Percentiles rank a stretch among this genome's conserved stretches.
Evolutionary conservation across 2,888 invertebrate species (phyloP).

Genomic region (Drosophila affinis): DNA sequence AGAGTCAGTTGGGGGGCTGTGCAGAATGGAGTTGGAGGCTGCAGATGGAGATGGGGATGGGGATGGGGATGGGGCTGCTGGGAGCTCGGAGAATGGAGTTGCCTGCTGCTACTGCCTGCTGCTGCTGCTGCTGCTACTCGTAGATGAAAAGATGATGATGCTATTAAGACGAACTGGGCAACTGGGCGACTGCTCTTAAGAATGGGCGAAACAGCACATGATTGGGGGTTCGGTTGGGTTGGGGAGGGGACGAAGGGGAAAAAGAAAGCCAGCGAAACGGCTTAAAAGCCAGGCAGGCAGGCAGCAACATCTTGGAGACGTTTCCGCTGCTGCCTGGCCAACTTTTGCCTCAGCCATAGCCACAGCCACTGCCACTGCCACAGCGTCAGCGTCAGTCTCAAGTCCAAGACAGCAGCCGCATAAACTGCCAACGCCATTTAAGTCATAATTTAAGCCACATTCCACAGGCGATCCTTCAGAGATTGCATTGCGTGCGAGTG

Average conservation of each 20-base stretch:
- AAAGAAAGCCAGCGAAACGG: conserved; percentile 68
- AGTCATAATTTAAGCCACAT: conserved; percentile 80
- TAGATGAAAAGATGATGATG: conserved; percentile 1
- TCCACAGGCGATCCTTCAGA: conserved; percentile 79
- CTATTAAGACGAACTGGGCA: not conserved
- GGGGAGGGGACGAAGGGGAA: conserved; percentile 42
- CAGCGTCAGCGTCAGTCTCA: conserved; percentile 3
- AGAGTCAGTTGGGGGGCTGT: conserved; percentile 38
- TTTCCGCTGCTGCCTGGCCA: conserved; percentile 65
- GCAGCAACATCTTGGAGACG: conserved; percentile 66
- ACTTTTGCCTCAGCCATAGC: too few relatives aligned
- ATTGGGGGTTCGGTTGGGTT: conserved; percentile 1
- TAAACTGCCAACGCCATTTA: conserved; percentile 80
- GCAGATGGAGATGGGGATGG: conserved; percentile 2
- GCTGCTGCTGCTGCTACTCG: not conserved
- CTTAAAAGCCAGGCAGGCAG: conserved; percentile 72
- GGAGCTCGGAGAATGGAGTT: not conserved
- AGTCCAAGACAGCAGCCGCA: conserved; percentile 76
- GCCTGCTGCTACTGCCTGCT: not conserved
- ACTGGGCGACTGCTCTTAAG: conserved; percentile 64
- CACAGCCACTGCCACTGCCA: too few relatives aligned
- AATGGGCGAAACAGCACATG: conserved; percentile 74
- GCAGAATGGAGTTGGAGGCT: conserved; percentile 5
- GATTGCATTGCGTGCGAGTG: conserved; percentile 73
- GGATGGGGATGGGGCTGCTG: not conserved